Conservation (phyloP, 1,140 invertebrate species). For the Dryas iulia region DNA sequence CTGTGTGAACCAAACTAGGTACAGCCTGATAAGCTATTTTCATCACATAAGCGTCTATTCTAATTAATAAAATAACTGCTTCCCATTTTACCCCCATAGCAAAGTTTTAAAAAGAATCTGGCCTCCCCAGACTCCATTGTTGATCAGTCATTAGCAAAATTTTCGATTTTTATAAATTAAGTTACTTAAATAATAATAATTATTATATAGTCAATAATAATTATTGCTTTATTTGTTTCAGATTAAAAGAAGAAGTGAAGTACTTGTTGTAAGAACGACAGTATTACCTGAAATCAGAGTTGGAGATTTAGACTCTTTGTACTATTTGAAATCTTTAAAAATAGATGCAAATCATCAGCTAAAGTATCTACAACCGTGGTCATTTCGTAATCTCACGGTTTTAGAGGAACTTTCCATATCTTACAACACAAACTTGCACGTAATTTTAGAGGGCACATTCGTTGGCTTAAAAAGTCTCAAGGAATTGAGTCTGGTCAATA, state of each 20-base stretch:
- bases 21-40: too few relatives aligned
- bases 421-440: slow-evolving; percentile 52
- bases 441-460: slow-evolving; percentile 54
- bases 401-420: slow-evolving; percentile 65
- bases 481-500: slow-evolving; percentile 73
- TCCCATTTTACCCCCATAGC: too few relatives aligned
- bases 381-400: slow-evolving; percentile 57
- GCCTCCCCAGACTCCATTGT: too few relatives aligned
- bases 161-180: too few relatives aligned
- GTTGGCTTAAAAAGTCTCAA: slow-evolving; percentile 58
- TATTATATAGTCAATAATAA: not conserved
- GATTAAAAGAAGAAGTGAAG: slow-evolving; percentile 48
- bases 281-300: slow-evolving; percentile 49
- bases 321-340: slow-evolving; percentile 52
- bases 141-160: too few relatives aligned
- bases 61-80: too few relatives aligned
- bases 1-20: too few relatives aligned
- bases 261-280: slow-evolving; percentile 61
- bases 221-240: slow-evolving; percentile 42
- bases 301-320: slow-evolving; percentile 48
- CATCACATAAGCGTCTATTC: too few relatives aligned
- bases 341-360: slow-evolving; percentile 70
- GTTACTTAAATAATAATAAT: too few relatives aligned
- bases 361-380: slow-evolving; percentile 52
- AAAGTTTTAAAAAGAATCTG: too few relatives aligned